Base-by-base conservation (phyloP, 1,140 invertebrate species). In the Sogatella furcifera region DNA sequence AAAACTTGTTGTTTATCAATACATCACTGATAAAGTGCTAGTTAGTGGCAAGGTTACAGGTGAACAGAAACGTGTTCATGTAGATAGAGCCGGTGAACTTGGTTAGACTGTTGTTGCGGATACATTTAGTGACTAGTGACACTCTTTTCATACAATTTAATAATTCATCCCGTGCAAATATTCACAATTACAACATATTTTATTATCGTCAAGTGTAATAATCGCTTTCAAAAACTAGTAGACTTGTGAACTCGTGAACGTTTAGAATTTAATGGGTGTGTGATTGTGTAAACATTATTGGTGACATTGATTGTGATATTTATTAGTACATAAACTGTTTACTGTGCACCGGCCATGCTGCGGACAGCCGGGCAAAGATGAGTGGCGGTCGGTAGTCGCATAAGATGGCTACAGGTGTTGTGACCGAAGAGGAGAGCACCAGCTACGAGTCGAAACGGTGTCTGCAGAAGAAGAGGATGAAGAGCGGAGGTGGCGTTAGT, bases 401-500 rank as follows among this genome's bases (percentile, higher is more conserved):
- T n/a, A n/a, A 21, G 38, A 60, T 60, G 59, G 59, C 59, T 17
- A 60, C 52, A 24, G 59, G 59, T 14, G 59, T 38, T 22, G n/a
- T 34, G 1, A 21, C 41, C 15, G 52, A 60, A 9, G 59, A 60
- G 38, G 59, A 60, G 24, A 60, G 28, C 22, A 8, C 43, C 5
- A 13, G 38, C 22, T 28, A 44, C 14, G 59, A 60, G 17, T n/a
- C 31, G 10, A 60, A 54, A 55, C 10, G 52, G 24, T 49, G 46
- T 49, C 46, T 49, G 15, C 34, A 44, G 21, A 49, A 43, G 14
- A 44, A 28, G 21, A 60, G 53, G 28, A 60, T 60, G 59, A 60
- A 60, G 28, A 55, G 46, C 17, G 52, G 46, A 42, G 59, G 52
- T 0, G 13, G 17, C 4, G 34, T 28, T 8, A 34, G 28, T 19